phyloP scores from a whole-genome alignment of 2,888 invertebrate genomes.

The Pachliopta kotzebuea region DNA sequence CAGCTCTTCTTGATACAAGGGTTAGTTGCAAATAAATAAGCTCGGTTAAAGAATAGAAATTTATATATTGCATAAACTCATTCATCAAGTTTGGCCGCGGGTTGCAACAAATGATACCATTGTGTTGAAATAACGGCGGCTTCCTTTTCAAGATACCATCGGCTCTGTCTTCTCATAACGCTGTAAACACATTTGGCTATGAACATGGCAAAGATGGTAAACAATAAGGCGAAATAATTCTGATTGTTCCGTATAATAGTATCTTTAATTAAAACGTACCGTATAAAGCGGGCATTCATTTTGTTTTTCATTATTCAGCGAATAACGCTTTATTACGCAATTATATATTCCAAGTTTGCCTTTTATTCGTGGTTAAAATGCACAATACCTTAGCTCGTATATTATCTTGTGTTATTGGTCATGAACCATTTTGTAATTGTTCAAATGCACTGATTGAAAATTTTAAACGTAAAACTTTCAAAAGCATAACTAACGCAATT shows the following conservation, averaged over 20 bases:
- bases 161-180: slow-evolving; percentile 24
- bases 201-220: slow-evolving; percentile 20
- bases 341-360: background rate
- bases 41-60: background rate
- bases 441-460: too few species aligned
- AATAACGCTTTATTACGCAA: slow-evolving; percentile 1
- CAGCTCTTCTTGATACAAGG: background rate
- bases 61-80: background rate
- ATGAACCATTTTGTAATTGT: background rate
- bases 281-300: slow-evolving; percentile 25
- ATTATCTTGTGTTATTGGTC: background rate
- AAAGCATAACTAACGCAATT: too few species aligned
- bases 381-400: background rate
- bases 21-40: background rate
- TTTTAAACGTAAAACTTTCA: too few species aligned
- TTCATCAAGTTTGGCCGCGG: slow-evolving; percentile 15
- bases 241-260: slow-evolving; percentile 22
- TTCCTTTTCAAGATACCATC: slow-evolving; percentile 27
- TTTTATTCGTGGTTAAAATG: background rate
- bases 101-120: slow-evolving; percentile 26
- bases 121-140: slow-evolving; percentile 28
- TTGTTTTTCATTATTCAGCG: slow-evolving; percentile 21
- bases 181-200: slow-evolving; percentile 28
- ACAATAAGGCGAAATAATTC: slow-evolving; percentile 29
- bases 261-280: slow-evolving; percentile 28